Evolutionary conservation across 2,888 invertebrate genomes (phyloP).

Genomic region (Scaptomyza parva): DNA sequence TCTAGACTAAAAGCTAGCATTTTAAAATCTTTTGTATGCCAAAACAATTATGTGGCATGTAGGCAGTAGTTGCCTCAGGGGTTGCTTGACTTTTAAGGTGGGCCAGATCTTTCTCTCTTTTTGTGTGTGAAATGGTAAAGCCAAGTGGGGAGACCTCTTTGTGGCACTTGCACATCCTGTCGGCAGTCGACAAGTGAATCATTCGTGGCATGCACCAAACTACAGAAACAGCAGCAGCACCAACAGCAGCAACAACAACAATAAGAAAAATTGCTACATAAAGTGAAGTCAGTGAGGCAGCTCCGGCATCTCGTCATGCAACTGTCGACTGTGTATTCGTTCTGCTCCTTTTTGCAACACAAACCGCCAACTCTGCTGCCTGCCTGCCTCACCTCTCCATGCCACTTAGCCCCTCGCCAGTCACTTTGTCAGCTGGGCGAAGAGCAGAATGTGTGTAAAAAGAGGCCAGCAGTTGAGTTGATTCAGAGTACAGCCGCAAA

Average conservation of each 20-base stretch:
- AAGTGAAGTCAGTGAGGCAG: slow-evolving; percentile 68
- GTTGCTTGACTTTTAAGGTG: slow-evolving; percentile 44
- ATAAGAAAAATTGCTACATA: slow-evolving; percentile 50
- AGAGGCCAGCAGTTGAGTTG: slow-evolving; percentile 74
- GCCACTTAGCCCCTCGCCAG: slow-evolving; percentile 12
- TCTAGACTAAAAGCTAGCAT: slow-evolving; percentile 18
- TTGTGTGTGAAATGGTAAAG: slow-evolving; percentile 35
- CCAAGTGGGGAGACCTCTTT: slow-evolving; percentile 70
- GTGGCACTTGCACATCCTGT: slow-evolving; percentile 77
- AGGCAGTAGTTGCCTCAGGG: slow-evolving; percentile 21
- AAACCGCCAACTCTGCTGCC: not conserved
- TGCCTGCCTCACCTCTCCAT: not conserved
- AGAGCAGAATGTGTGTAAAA: slow-evolving; percentile 25
- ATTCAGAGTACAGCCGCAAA: slow-evolving; percentile 35
- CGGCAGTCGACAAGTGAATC: slow-evolving; percentile 74
- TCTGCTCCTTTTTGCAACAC: slow-evolving; percentile 29
- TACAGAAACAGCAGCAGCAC: slow-evolving; percentile 29
- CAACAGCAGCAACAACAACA: slow-evolving; percentile 12
- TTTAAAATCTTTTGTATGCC: slow-evolving; percentile 55
- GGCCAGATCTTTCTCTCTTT: slow-evolving; percentile 30
- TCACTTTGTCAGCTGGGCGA: slow-evolving; percentile 60
- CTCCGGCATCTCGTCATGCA: slow-evolving; percentile 76
- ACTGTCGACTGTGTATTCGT: slow-evolving; percentile 73
- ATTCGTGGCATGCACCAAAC: slow-evolving; percentile 66
- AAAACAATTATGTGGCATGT: slow-evolving; percentile 51